A percentile compares a stretch with the other conserved stretches of the same genome.
Evolutionary conservation across 2,797 vertebrate species (phyloP).

Genomic region (Chiroxiphia lanceolata): DNA sequence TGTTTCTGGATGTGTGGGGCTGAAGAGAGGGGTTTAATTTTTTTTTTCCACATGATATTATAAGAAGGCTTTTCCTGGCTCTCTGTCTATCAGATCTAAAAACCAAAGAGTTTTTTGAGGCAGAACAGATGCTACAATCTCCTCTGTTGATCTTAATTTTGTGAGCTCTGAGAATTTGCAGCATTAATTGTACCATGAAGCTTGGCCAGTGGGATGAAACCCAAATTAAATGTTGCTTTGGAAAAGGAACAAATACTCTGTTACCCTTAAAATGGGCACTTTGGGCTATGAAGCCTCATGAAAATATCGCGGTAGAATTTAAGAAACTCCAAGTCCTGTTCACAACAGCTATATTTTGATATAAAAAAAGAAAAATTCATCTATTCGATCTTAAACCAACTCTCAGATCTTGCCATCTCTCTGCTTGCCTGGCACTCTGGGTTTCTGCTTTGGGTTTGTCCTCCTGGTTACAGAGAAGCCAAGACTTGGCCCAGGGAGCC

Average conservation of each 20-base stretch:
- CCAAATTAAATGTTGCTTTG: not conserved
- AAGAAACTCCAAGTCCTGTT: not conserved
- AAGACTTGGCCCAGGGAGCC: not conserved
- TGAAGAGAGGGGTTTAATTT: not conserved
- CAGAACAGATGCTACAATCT: conserved; percentile 12
- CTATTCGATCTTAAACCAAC: not conserved
- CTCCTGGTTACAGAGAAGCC: not conserved
- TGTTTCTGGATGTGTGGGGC: too few relatives aligned
- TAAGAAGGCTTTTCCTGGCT: not conserved
- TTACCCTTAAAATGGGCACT: not conserved
- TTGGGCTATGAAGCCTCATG: not conserved
- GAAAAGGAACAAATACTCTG: not conserved
- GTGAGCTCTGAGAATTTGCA: not conserved
- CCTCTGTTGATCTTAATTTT: not conserved
- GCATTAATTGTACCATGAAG: not conserved
- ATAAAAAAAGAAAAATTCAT: not conserved
- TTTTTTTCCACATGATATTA: not conserved
- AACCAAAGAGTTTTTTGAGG: not conserved
- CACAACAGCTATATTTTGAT: not conserved
- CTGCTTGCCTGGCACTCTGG: not conserved
- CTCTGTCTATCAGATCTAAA: not conserved
- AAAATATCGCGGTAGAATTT: not conserved
- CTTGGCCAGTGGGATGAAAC: not conserved
- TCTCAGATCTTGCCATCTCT: not conserved
- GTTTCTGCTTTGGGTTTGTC: not conserved